Base-by-base conservation (phyloP, 2,113 vertebrate genomes). In the Psittacula cyanocephala region DNA sequence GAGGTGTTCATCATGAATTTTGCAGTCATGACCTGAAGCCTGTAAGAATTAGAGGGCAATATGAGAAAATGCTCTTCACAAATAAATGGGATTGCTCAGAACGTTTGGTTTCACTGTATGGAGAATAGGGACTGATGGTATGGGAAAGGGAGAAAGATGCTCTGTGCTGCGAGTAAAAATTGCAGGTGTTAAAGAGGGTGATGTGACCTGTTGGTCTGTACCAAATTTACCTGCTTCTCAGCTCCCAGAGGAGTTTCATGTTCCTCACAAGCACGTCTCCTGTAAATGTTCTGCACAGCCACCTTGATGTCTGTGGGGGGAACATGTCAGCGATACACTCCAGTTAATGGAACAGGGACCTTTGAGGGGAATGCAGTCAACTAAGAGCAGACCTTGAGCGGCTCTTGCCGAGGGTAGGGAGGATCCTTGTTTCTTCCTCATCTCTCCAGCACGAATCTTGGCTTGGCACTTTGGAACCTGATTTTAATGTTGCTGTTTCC, bases 1-100 rank as follows among this genome's bases (percentile, higher is more conserved):
- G 79, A 84, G 65, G 53, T 81, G 23, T 64, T 94, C n/a, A 12
- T 83, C 60, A 70, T 82, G 57, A 85, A 88, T 92, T 96, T 90
- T 96, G 33, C n/a, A 55, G 24, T 88, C 67, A 29, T 31, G n/a
- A 69, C 93, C 93, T 86, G 74, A 91, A 91, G 62, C 59, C 18
- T 24, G 41, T 18, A 87, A 39, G 65, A 86, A 91, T 78, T 96
- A 91, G 55, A 85, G 39, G 60, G 23, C 25, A 64, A 41, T 35
- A 62, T n/a, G 41, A 89, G 82, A 31, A 53, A 83, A 93, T 62
- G 67, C 39, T 89, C 29, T 74, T 71, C 14, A 59, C 37, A 72
- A 84, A 64, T 60, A 64, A 87, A 64, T 57, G 64, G 82, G 62
- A 12, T n/a, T 7, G 19, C 39, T 79, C 59, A 39, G 59, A 81